Base-by-base conservation (phyloP, 2,797 vertebrate species). In the Bovichtus diacanthus region DNA sequence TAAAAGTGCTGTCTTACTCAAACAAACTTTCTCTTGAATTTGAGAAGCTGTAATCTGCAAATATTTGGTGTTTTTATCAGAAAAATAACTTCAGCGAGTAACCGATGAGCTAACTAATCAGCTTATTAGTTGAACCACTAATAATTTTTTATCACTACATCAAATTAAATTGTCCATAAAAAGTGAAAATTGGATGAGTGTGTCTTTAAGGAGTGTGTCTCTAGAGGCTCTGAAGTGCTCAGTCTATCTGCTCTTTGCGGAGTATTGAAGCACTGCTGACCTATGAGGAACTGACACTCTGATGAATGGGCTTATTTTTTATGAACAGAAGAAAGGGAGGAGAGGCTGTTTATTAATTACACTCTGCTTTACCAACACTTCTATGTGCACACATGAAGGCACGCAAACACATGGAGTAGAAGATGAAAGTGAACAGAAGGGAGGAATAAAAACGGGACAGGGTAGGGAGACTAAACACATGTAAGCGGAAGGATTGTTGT, bases 341-440 rank as follows among this genome's bases (percentile, higher is more conserved):
- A 74, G 23, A 81, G 60, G 54, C 44, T 6, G 34, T 78, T 84
- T 80, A 78, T 82, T 78, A 75, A 83, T 83, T 60, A 56, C 16
- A 9, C 43, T 50, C 44, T 2, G 34, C 19, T 50, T 77, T 39
- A 53, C 27, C 23, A 15, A 49, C 6, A 8, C 3, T 36, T 71
- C 43, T 38, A 47, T 76, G 15, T 53, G 23, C 34, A 46, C 38
- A 44, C 58, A 51, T 7, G 6, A 53, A 75, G 29, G 9, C n/a
- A 6, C 12, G 1, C 36, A 46, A 55, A 55, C 25, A 55, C 31
- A 34, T 29, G 1, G 27, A 43, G 53, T 38, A 19, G 5, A 61
- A 27, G 11, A 62, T n/a, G 1, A 47, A 23, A 49, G n/a, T 23
- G n/a, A 16, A 50, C 9, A 25, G 25, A 21, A 31, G 59, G 23